These are phyloP conservation scores for Cololabis saira DNA, from an alignment of 2,113 vertebrate species.

Conservation along the genomic window DNA sequence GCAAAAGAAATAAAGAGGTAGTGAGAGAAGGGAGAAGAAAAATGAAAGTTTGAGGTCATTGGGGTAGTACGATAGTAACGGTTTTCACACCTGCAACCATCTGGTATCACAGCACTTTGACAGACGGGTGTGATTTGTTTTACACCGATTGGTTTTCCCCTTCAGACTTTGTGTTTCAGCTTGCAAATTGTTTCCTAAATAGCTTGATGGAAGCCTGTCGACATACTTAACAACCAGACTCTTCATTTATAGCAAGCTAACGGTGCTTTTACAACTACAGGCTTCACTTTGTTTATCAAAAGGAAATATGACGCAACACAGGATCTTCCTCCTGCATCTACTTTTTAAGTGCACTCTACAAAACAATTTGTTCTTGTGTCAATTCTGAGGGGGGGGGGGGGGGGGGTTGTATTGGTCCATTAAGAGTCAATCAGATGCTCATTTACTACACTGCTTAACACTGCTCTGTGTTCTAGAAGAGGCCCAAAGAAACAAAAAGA, in stretches of 20 bases:
- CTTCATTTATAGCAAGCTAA: not conserved
- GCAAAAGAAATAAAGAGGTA: constrained; percentile 36
- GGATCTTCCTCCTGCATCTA: no score
- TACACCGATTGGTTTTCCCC: constrained; percentile 36
- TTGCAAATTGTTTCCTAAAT: constrained; percentile 20
- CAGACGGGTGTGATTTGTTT: constrained; percentile 28
- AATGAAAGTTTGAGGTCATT: not conserved
- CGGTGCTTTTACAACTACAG: not conserved
- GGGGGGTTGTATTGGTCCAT: no score
- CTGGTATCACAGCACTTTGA: constrained; percentile 40
- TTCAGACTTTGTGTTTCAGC: constrained; percentile 34
- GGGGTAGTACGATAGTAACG: not conserved
- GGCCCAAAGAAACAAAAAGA: no score
- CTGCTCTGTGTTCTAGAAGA: no score
- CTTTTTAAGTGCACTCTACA: no score
- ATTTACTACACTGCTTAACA: no score
- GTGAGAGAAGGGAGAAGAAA: not conserved
- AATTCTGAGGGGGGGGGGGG: no score
- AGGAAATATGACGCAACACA: no score
- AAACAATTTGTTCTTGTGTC: no score
- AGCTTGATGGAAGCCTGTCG: constrained; percentile 8
- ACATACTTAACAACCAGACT: constrained; percentile 5
- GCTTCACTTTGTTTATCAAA: not conserved
- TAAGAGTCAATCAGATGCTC: no score
- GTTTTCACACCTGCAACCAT: constrained; percentile 18